phyloP scores from a whole-genome alignment of 2,113 vertebrate genomes.

The Haemorhous mexicanus region DNA sequence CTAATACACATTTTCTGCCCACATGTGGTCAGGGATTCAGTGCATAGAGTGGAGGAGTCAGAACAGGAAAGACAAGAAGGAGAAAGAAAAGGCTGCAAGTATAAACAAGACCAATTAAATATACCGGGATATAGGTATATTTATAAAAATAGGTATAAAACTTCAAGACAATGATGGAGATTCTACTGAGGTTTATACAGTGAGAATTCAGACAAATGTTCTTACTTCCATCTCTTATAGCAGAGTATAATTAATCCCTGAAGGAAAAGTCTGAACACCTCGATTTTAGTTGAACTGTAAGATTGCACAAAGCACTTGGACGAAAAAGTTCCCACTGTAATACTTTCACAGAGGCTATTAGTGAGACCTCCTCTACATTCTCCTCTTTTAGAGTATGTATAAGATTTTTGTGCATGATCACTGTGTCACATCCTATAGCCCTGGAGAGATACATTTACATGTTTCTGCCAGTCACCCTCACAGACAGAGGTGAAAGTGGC shows the following conservation, averaged over 20 bases:
- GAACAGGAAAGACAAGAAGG: neutral
- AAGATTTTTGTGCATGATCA: neutral
- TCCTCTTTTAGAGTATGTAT: neutral
- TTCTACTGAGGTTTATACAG: neutral
- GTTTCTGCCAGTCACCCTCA: neutral
- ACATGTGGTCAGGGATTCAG: neutral
- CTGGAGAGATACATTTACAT: neutral
- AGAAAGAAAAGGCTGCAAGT: rapidly evolving
- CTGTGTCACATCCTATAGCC: rapidly evolving
- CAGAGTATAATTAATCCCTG: neutral
- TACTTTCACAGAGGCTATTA: neutral
- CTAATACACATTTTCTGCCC: neutral
- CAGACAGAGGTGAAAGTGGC: neutral
- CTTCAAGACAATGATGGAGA: neutral
- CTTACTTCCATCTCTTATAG: neutral
- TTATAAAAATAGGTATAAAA: neutral
- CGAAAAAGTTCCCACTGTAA: neutral
- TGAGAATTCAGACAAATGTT: neutral
- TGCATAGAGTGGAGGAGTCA: neutral
- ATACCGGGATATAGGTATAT: neutral
- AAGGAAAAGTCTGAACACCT: neutral
- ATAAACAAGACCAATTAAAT: neutral
- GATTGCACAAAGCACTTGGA: neutral
- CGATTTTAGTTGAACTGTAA: neutral
- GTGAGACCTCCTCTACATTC: neutral